Base-by-base conservation (phyloP, 2,797 vertebrate genomes). In the Fundulus diaphanus region DNA sequence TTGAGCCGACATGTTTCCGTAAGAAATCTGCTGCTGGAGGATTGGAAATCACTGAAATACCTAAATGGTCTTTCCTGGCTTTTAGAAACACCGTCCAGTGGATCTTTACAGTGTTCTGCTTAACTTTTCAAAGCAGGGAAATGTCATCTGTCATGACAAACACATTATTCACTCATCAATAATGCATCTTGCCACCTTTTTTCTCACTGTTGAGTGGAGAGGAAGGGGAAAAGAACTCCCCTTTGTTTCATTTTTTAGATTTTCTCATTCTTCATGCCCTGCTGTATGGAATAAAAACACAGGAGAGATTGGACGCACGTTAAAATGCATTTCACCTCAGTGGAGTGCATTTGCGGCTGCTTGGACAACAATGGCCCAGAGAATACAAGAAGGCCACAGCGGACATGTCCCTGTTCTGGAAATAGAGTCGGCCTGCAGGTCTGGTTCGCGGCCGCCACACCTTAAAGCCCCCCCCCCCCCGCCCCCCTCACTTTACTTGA, bases 261-360 rank as follows among this genome's bases (percentile, higher is more conserved):
- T 84, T 94, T 92, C 92, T 94, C 94, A 91, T 91, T 93, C 93
- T 95, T 96, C 95, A 95, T 96, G 95, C 92, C 90, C 91, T 87
- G 93, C 95, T 96, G 96, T 95, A 92, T 89, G 90, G 93, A 63
- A 63, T 35, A 13, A 96, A 96, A 96, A 96, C 97, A 97, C 97
- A 94, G 87, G 96, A 97, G 96, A 97, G 93, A 90, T 75, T 54
- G 80, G 81, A 88, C 68, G 84, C 90, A 85, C 94, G 94, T 96
- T 93, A 96, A 96, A 67, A 96, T 97, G 96, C 96, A 96, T 97
- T 96, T 92, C 95, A 96, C 94, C 95, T 95, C 93, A 93, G 95
- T 59, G 93, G 93, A 96, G 96, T 96, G 96, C 96, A 98, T 98
- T 97, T 97, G 96, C 96, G 96, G 93, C 94, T 93, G 90, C 94